Evolutionary conservation across 2,888 invertebrate species (phyloP), one percentile per base, ranked within the genome.

Genomic region (Drosophila imparisetae): DNA sequence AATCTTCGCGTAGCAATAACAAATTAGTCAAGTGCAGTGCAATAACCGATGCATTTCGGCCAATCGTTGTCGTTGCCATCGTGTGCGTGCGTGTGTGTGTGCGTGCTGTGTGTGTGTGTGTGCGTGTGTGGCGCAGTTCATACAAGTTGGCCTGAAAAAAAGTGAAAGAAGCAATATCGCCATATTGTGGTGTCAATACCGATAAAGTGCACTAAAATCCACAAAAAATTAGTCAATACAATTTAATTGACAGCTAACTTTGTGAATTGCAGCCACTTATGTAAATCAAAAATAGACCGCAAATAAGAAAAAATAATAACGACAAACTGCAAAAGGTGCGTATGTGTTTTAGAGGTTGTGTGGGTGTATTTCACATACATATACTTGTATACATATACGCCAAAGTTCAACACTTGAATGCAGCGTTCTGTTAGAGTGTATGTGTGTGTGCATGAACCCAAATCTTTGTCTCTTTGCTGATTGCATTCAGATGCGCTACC

Each of bases 161-260:
- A 80, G 80, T 80, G 80, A 80, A 80, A 81, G 79, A 79, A 81
- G 82, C 75, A 74, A 81, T 79, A 81, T 78, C 82, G 89, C 89
- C 86, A 90, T 88, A 85, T 88, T 85, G 85, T 82, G 86, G 71
- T 88, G 70, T 82, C 67, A 82, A 80, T 79, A 49, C 57, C 61
- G 54, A 75, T 45, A 77, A 75, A 87, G 80, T 88, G 89, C 83
- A 90, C 62, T 77, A 48, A 73, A 78, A 48, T 73, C 59, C 30
- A 55, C 38, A 55, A 40, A 55, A 32, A 57, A 49, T 60, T 40
- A 50, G 40, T 54, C 36, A 42, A 55, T 42, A 42, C 45, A 59
- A 53, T 30, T 36, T 27, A 66, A 72, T 77, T 32, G 32, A 10
- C 34, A 52, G 42, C 55, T 15, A 29, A 50, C 67, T 27, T 36